phyloP scores from a whole-genome alignment of 2,113 vertebrate genomes.

The Podocnemis expansa region DNA sequence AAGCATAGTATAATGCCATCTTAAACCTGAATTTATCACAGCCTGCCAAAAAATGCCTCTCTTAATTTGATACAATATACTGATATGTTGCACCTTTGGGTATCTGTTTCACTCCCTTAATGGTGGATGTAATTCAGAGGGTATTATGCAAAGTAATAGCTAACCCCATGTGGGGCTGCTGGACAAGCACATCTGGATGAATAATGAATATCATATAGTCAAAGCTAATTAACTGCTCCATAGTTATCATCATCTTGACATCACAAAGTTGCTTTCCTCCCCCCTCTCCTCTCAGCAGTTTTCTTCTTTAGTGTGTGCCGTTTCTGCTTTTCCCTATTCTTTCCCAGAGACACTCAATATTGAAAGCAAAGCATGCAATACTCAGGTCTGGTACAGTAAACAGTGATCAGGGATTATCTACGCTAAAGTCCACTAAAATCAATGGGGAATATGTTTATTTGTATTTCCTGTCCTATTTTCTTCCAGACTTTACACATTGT shows the following conservation, averaged over 20 bases:
- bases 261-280: slow-evolving; percentile 10
- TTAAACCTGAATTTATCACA: slow-evolving; percentile 29
- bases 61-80: slow-evolving; percentile 63
- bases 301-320: not conserved
- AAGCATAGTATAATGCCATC: slow-evolving; percentile 34
- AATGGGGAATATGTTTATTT: not conserved
- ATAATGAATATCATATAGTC: not conserved
- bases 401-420: not conserved
- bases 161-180: slow-evolving; percentile 35
- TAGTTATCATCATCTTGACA: slow-evolving; percentile 56
- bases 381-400: not conserved
- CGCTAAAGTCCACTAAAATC: not conserved
- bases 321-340: slow-evolving; percentile 1
- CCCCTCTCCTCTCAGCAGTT: slow-evolving; percentile 2
- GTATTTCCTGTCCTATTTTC: not conserved
- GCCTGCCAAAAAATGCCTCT: slow-evolving; percentile 58
- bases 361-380: not conserved
- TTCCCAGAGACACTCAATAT: not conserved
- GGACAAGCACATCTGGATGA: slow-evolving; percentile 7
- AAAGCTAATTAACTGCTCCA: slow-evolving; percentile 53
- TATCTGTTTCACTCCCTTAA: slow-evolving; percentile 62
- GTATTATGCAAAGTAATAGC: slow-evolving; percentile 38
- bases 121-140: slow-evolving; percentile 46
- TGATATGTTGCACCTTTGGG: slow-evolving; percentile 54
- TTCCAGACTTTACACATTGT: not conserved